These are phyloP conservation scores for Amblyornis subalaris DNA, from an alignment of 2,113 vertebrate species.

Conservation along the genomic window DNA sequence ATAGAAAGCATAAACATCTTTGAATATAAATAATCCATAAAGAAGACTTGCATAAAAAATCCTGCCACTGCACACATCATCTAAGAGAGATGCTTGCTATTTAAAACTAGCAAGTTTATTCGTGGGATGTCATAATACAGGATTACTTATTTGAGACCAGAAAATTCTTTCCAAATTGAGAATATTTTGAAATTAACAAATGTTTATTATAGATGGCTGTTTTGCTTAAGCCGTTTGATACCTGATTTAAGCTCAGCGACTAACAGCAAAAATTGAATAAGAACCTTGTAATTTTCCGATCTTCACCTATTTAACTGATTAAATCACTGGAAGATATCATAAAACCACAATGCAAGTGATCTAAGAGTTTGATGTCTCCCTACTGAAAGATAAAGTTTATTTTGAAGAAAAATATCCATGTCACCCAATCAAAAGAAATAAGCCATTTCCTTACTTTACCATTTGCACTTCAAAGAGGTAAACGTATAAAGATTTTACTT, in stretches of 20 bases:
- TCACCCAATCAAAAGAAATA: slow-evolving; percentile 56
- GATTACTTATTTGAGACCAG: neutral
- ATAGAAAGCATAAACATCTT: neutral
- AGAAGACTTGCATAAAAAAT: neutral
- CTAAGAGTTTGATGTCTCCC: slow-evolving; percentile 17
- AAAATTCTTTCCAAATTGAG: neutral
- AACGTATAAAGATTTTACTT: slow-evolving; percentile 59
- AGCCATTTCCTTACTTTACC: slow-evolving; percentile 19
- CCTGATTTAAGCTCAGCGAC: slow-evolving; percentile 14
- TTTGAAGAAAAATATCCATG: slow-evolving; percentile 20
- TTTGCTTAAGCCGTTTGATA: slow-evolving; percentile 11
- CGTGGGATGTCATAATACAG: neutral
- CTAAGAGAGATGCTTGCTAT: neutral
- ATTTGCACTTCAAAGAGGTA: slow-evolving; percentile 63
- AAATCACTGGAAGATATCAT: slow-evolving; percentile 24
- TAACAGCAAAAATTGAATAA: slow-evolving; percentile 52
- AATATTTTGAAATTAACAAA: slow-evolving; percentile 6
- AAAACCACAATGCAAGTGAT: slow-evolving; percentile 20
- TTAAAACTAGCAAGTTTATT: neutral
- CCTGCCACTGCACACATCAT: neutral
- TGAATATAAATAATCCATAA: neutral
- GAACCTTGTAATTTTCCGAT: slow-evolving; percentile 39
- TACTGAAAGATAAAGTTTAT: slow-evolving; percentile 15
- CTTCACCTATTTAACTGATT: slow-evolving; percentile 56
- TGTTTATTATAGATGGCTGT: neutral